Percentiles rank a stretch among this genome's conserved stretches.
phyloP scores from a whole-genome alignment of 2,113 vertebrate genomes.

The Crotalus horridus region DNA sequence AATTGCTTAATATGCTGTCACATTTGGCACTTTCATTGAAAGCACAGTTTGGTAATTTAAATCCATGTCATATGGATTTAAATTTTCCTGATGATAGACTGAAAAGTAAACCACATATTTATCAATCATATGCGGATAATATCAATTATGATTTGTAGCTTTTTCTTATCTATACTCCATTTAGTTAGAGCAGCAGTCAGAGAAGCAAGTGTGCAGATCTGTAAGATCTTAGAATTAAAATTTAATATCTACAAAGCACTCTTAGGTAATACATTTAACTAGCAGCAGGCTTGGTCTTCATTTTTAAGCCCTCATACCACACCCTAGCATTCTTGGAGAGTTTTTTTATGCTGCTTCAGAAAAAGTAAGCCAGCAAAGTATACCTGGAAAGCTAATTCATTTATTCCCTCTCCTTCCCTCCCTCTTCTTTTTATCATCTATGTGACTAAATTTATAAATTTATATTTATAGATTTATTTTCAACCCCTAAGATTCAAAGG shows the following conservation, averaged over 20 bases:
- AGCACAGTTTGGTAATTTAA: not conserved
- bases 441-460: too few species aligned
- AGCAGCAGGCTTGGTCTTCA: not conserved
- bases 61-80: not conserved
- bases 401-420: not conserved
- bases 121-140: not conserved
- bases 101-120: not conserved
- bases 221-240: not conserved
- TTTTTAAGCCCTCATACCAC: not conserved
- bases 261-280: not conserved
- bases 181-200: not conserved
- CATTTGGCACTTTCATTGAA: not conserved
- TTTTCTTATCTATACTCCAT: not conserved
- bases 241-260: not conserved
- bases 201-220: not conserved
- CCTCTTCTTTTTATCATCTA: too few species aligned
- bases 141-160: not conserved
- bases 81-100: not conserved
- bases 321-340: not conserved
- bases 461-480: too few species aligned
- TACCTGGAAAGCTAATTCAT: not conserved
- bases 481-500: too few species aligned
- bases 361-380: not conserved
- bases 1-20: not conserved
- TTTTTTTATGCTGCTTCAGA: not conserved